These are phyloP conservation scores for Lasiurus cinereus DNA, from an alignment of 2,113 vertebrate species.

Conservation along the genomic window DNA sequence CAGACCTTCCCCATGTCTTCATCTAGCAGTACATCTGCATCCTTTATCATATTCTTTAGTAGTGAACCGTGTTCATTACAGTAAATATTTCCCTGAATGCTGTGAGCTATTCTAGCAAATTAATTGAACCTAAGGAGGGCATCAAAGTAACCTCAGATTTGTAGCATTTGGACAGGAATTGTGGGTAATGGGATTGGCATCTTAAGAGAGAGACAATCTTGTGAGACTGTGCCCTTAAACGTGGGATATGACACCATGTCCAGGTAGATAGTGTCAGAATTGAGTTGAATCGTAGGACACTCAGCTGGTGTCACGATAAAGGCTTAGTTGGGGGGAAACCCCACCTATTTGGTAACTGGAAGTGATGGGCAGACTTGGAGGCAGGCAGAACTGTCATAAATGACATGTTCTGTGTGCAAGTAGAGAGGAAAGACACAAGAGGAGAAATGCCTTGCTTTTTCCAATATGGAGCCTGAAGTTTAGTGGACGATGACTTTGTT, in stretches of 20 bases:
- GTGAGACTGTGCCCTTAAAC: not conserved
- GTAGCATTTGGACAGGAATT: not conserved
- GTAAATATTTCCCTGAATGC: not conserved
- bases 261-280: not conserved
- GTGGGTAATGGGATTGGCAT: not conserved
- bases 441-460: not conserved
- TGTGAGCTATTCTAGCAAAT: not conserved
- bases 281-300: not conserved
- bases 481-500: not conserved
- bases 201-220: not conserved
- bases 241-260: not conserved
- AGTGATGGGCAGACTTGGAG: not conserved
- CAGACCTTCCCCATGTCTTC: not conserved
- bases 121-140: not conserved
- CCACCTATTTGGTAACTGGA: not conserved
- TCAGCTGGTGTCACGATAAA: not conserved
- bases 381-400: not conserved
- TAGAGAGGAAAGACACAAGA: not conserved
- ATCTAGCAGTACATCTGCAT: not conserved
- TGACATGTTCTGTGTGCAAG: not conserved
- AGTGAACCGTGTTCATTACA: not conserved
- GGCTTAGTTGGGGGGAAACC: not conserved
- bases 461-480: not conserved
- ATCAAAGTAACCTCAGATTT: not conserved
- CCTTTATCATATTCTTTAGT: not conserved